Conservation (phyloP, 2,113 vertebrate genomes). For the Cebidichthys violaceus region DNA sequence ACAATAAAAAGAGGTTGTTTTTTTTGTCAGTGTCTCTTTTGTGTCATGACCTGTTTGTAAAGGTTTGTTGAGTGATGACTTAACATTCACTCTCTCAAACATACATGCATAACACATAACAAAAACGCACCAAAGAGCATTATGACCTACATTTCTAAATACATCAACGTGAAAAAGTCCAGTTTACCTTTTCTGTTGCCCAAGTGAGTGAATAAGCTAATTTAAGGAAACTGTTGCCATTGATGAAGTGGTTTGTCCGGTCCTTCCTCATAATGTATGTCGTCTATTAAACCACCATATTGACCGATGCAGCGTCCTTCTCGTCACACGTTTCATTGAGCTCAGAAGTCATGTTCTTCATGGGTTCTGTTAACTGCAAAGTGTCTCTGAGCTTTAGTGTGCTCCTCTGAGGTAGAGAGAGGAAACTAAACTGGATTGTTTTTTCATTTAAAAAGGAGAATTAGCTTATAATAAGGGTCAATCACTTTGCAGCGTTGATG, state of each 20-base stretch:
- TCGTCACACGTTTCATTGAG: not conserved
- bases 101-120: not conserved
- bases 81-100: not conserved
- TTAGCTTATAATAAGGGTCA: constrained; percentile 4
- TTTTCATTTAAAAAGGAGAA: constrained; percentile 5
- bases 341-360: not conserved
- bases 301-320: constrained; percentile 4
- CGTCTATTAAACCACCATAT: constrained; percentile 19
- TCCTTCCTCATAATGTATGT: constrained; percentile 8
- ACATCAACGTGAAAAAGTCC: not conserved
- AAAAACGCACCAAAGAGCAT: not conserved
- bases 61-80: constrained; percentile 10
- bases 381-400: not conserved
- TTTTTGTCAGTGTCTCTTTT: constrained; percentile 23
- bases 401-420: not conserved
- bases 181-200: constrained; percentile 1
- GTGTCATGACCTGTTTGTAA: constrained; percentile 34
- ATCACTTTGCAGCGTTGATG: not conserved
- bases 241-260: not conserved
- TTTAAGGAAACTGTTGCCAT: constrained; percentile 4
- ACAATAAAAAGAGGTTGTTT: constrained; percentile 42
- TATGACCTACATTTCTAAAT: not conserved
- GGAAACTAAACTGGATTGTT: not conserved
- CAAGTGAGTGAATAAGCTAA: constrained; percentile 7
- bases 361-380: not conserved